Evolutionary conservation across 1,140 invertebrate species (phyloP).

Genomic region (Andricus grossulariae): DNA sequence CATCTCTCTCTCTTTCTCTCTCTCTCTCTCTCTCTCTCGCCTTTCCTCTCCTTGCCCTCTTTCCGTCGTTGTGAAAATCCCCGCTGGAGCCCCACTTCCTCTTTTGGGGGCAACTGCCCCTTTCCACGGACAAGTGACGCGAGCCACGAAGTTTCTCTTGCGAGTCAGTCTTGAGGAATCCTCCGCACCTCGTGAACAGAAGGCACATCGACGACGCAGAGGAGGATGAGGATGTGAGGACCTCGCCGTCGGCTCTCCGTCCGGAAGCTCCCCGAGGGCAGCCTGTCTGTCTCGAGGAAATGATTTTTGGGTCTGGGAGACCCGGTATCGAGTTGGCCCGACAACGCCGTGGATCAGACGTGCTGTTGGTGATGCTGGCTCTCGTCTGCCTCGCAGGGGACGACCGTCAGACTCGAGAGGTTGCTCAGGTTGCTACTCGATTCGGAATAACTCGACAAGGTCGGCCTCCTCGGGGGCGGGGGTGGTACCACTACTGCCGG

Average conservation of each 20-base stretch:
- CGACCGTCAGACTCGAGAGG: slow-evolving; percentile 70
- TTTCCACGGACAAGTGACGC: slow-evolving; percentile 25
- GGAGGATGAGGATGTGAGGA: slow-evolving; percentile 38
- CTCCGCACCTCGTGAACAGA: slow-evolving; percentile 55
- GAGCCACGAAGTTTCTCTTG: slow-evolving; percentile 49
- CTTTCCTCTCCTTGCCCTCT: not conserved
- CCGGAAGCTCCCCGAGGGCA: not conserved
- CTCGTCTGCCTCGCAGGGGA: slow-evolving; percentile 71
- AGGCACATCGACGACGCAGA: slow-evolving; percentile 33
- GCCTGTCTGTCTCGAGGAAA: slow-evolving; percentile 38
- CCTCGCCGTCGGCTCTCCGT: slow-evolving; percentile 18
- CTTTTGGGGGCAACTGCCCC: not conserved
- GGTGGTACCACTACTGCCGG: slow-evolving; percentile 77
- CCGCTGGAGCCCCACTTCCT: not conserved
- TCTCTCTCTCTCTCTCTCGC: not conserved
- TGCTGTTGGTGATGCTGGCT: slow-evolving; percentile 65
- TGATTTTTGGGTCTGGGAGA: slow-evolving; percentile 25
- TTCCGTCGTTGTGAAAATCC: not conserved
- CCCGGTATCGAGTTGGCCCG: slow-evolving; percentile 40
- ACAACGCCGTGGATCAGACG: slow-evolving; percentile 64
- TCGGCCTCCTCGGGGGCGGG: slow-evolving; percentile 53
- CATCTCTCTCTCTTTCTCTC: slow-evolving; percentile 32
- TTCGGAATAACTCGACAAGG: slow-evolving; percentile 70
- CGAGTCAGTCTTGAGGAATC: slow-evolving; percentile 66
- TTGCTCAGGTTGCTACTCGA: slow-evolving; percentile 71